Base-by-base conservation (phyloP, 2,797 vertebrate species). In the Crax fasciolata region DNA sequence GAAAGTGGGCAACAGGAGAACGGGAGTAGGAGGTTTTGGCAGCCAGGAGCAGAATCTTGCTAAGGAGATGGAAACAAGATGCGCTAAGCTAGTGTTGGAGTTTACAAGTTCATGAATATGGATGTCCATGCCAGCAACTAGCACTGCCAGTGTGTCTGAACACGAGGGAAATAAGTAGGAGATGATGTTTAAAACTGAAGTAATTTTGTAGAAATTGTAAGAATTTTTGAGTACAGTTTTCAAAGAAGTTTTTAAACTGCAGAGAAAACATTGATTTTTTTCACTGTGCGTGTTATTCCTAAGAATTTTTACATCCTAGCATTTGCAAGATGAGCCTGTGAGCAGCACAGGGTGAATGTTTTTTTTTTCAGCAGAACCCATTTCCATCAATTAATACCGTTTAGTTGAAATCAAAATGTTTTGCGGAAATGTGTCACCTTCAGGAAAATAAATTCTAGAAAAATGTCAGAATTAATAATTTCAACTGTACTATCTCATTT, bases 21-120 rank as follows among this genome's bases (percentile, higher is more conserved):
- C 38, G 70, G 32, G 54, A 91, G 88, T 93, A 70, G 66, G 78
- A 96, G 54, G 73, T 78, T 87, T 89, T 97, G 94, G 86, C 87
- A 94, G 65, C 43, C 68, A 75, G 61, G 41, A 74, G 54, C 75
- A 89, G 75, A 75, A 43, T 90, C 75, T 78, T 85, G 49, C 71
- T 52, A 83, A 76, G 46, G 57, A 68, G 72, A 80, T 91, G 84
- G 90, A 96, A 93, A 90, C 54, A 80, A 91, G 75, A 85, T 35
- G 24, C 81, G 78, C 57, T 49, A 30, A 89, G 84, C 68, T 82
- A 94, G 93, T 43, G 81, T 35, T 70, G 87, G 32, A 67, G 58
- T 54, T 93, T 80, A 61, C 43, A 84, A 68, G 68, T 68, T 74
- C 84, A 76, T 90, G 81, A 92, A 90, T 71, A 84, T 17, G n/a